Evolutionary conservation across 2,797 vertebrate species (phyloP), one percentile per base, ranked within the genome.

Genomic region (Fistularia commersonii): DNA sequence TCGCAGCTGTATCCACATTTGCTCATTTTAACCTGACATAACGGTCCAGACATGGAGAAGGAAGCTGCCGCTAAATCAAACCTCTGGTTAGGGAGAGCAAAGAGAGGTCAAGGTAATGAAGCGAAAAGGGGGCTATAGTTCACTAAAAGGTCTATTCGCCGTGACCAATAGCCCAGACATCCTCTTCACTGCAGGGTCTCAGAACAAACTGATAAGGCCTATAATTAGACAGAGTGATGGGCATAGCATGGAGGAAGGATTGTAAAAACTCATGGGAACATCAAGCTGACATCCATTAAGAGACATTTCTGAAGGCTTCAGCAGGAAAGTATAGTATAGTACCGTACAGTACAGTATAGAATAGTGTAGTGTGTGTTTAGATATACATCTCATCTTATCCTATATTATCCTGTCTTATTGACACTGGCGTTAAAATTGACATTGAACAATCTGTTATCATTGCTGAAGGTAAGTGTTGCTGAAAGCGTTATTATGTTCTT

Each of bases 91-190:
- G 41, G 61, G 47, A 46, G 36, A 51, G 23, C 37, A 38, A 38
- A 41, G 45, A 56, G 34, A 74, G 66, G 60, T 74, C 45, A 45
- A 61, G 63, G 72, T 82, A 87, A 81, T 80, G 81, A 77, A 54
- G 69, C 69, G 76, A 62, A 82, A 83, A 62, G 46, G 8, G 45
- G 39, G 61, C 57, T n/a, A 34, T n/a, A 72, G 73, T 57, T 74
- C 57, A 65, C 72, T 82, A 71, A 79, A 57, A 82, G 76, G 66
- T 61, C 54, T 57, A 60, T 61, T 61, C 39, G 36, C 57, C 37
- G 11, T 11, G 53, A 57, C 66, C 73, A 78, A 81, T 78, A 77
- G 56, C 50, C 69, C 72, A 56, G 49, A 83, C 74, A 74, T 80
- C 79, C 79, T 74, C 69, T 75, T 39, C 77, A 44, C 57, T 48